Base-by-base conservation (phyloP, 2,797 vertebrate genomes). In the Corythornis leucogaster region DNA sequence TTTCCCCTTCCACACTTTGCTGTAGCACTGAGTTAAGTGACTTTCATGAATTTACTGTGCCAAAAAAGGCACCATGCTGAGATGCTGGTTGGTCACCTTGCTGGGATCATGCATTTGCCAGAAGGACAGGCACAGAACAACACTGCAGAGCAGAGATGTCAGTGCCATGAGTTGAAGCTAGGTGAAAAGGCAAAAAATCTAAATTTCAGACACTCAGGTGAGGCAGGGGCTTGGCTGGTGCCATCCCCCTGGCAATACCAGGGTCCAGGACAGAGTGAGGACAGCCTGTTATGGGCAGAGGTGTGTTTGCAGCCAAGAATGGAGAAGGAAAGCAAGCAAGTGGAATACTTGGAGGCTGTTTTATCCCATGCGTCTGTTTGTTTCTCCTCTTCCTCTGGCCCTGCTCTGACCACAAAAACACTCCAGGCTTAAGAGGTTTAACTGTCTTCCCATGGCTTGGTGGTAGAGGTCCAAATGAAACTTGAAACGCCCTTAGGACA, bases 231-330 rank as follows among this genome's bases (percentile, higher is more conserved):
- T 69, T 42, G 58, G 42, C 33, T 66, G 66, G 19, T 8, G 18
- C 3, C 1, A 45, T 30, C 3, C 1, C 25, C 30, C 15, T 43
- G 9, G 16, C 20, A 3, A 17, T 5, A 5, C n/a, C 53, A 30
- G 38, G 6, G 30, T 10, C 20, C 1, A 2, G 43, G 14, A 30
- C 1, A 14, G n/a, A 57, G 20, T 2, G 6, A 78, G 51, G 42
- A 42, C 21, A 83, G 38, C 22, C 35, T 46, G 26, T 8, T n/a
- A 28, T 0, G 2, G 30, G 19, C 48, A 13, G 28, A 4, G 22
- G 5, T 20, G 19, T 24, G 20, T 53, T 9, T 59, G 45, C 11
- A 88, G 63, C 54, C 64, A 46, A 54, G 53, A 66, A 78, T 7
- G 33, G 35, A 62, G 71, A 71, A 67, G 51, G 33, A 80, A 55